A percentile compares a stretch with the other conserved stretches of the same genome.
Conservation (phyloP, 2,113 vertebrate species). For the Ceyx margarethae region DNA sequence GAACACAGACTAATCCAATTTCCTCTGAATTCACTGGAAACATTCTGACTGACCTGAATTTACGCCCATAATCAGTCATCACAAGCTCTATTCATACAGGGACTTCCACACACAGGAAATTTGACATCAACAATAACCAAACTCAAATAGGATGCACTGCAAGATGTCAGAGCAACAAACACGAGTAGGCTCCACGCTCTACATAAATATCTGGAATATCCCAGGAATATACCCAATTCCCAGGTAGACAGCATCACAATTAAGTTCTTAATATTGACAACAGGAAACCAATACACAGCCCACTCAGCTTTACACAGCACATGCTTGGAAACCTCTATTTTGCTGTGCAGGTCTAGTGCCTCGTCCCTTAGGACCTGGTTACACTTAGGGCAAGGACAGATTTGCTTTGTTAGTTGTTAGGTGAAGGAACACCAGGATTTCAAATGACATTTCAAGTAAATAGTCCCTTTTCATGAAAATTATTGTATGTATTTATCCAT, state of each 20-base stretch:
- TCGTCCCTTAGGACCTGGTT: not conserved
- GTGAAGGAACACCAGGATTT: not conserved
- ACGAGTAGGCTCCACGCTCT: not conserved
- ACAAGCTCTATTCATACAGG: not conserved
- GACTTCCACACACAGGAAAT: slow-evolving; percentile 4
- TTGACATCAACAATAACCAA: not conserved
- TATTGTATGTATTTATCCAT: not conserved
- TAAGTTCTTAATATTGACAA: not conserved
- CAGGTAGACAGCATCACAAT: not conserved
- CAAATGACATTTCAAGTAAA: not conserved
- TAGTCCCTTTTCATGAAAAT: not conserved
- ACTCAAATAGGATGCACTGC: not conserved
- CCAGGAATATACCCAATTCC: not conserved
- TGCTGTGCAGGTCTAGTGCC: not conserved
- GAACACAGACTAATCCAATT: not conserved
- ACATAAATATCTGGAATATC: not conserved
- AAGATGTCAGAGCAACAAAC: not conserved
- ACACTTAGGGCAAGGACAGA: not conserved
- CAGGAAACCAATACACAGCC: not conserved
- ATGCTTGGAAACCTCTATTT: not conserved
- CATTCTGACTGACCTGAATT: slow-evolving; percentile 14
- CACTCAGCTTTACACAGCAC: not conserved
- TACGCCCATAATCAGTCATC: not conserved
- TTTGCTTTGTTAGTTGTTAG: not conserved
- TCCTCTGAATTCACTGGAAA: slow-evolving; percentile 17